Conservation (phyloP, 2,113 vertebrate genomes). For the Ginglymostoma cirratum region DNA sequence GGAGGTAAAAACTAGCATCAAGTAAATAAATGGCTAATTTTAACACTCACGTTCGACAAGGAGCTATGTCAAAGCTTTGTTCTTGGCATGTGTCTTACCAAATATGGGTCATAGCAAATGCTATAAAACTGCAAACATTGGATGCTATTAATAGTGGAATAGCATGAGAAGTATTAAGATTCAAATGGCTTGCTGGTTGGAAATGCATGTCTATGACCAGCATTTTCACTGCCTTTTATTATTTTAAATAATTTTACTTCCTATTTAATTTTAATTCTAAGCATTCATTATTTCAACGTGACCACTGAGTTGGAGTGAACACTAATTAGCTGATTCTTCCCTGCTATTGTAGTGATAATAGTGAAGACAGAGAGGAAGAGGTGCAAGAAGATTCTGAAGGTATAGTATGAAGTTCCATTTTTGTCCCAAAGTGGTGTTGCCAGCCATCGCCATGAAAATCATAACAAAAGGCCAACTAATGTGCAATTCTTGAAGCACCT, state of each 20-base stretch:
- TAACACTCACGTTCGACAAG: not conserved
- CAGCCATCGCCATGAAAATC: no score
- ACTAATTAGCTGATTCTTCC: slow-evolving; percentile 41
- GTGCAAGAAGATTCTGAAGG: slow-evolving; percentile 68
- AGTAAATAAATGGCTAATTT: not conserved
- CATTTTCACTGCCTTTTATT: not conserved
- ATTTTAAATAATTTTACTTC: slow-evolving; percentile 10
- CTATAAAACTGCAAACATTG: not conserved
- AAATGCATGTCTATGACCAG: not conserved
- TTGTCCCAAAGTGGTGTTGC: not conserved
- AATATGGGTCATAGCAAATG: no score
- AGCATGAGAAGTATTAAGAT: slow-evolving; percentile 26
- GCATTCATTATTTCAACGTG: not conserved
- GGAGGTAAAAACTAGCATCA: not conserved
- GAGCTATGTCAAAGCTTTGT: not conserved
- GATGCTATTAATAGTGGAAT: not conserved
- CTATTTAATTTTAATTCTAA: not conserved
- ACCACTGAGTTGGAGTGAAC: not conserved
- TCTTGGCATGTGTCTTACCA: not conserved
- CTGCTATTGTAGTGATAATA: slow-evolving; percentile 68
- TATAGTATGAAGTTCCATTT: slow-evolving; percentile 47
- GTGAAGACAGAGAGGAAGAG: slow-evolving; percentile 84
- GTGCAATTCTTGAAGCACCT: not conserved
- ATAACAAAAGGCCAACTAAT: not conserved
- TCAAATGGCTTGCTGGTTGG: not conserved